A percentile compares a stretch with the other conserved stretches of the same genome.
These are phyloP conservation scores for Percopsis omiscomaycus DNA, from an alignment of 2,797 vertebrate species.

Conservation along the genomic window DNA sequence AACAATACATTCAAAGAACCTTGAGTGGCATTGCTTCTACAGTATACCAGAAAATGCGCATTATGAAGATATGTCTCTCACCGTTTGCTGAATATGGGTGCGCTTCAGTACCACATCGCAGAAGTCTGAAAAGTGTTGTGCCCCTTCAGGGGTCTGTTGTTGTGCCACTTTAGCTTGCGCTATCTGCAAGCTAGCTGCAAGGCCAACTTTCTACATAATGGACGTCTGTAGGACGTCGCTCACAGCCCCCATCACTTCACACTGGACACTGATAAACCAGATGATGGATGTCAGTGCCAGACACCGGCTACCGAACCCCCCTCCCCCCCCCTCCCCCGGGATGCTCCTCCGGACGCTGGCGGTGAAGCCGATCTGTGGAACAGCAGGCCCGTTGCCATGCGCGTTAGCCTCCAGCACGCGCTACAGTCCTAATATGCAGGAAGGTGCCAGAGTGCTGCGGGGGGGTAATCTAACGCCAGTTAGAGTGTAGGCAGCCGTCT, in stretches of 20 bases:
- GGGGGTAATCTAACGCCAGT: neutral
- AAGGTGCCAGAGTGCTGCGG: neutral
- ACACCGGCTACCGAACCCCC: conserved; percentile 43
- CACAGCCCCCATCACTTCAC: conserved; percentile 43
- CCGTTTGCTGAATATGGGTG: conserved; percentile 14
- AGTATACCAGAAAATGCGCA: neutral
- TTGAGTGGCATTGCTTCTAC: too few relatives aligned
- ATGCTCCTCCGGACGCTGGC: conserved; percentile 38
- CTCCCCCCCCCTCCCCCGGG: conserved; percentile 11
- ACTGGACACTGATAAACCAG: conserved; percentile 54
- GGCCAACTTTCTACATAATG: conserved; percentile 55
- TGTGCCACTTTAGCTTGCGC: conserved; percentile 11
- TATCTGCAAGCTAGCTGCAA: conserved; percentile 10
- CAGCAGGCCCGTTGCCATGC: conserved; percentile 24
- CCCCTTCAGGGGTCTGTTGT: too few relatives aligned
- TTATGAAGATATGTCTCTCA: neutral
- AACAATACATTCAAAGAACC: too few relatives aligned
- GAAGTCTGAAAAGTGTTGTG: conserved; percentile 43
- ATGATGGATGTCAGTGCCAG: conserved; percentile 68
- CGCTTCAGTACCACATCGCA: conserved; percentile 30
- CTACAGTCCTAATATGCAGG: conserved; percentile 6
- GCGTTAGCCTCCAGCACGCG: neutral
- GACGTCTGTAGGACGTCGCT: conserved; percentile 62
- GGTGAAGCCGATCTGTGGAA: conserved; percentile 28
- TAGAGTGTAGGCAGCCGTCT: neutral